These are phyloP conservation scores for Sitobion miscanthi DNA, from an alignment of 1,140 invertebrate species.

Conservation along the genomic window DNA sequence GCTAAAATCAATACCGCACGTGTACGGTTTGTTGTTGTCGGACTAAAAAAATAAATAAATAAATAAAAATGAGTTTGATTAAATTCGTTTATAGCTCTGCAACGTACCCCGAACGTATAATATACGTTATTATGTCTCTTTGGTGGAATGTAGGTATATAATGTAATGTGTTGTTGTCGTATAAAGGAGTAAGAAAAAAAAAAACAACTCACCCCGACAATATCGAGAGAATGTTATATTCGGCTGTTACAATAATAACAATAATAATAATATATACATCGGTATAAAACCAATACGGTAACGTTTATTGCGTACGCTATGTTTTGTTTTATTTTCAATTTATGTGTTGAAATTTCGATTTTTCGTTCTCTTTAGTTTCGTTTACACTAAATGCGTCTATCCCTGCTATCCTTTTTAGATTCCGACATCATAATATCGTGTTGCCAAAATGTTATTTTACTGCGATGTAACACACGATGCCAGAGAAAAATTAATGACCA, in stretches of 20 bases:
- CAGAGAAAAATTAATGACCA: neutral
- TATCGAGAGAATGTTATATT: neutral
- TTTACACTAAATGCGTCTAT: neutral
- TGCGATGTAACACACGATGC: neutral
- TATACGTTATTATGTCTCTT: neutral
- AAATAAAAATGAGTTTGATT: conserved; percentile 10
- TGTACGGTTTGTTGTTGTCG: neutral
- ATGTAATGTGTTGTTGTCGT: neutral
- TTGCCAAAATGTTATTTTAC: neutral
- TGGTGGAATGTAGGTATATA: neutral
- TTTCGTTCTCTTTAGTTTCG: neutral
- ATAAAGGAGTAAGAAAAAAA: neutral
- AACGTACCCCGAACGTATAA: neutral
- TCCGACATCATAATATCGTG: neutral
- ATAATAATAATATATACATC: neutral
- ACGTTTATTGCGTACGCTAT: neutral
- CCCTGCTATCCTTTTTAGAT: neutral
- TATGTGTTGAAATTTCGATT: conserved; percentile 26
- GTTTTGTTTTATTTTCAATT: conserved; percentile 35
- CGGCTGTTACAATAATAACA: neutral
- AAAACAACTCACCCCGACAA: neutral
- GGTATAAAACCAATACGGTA: conserved; percentile 27
- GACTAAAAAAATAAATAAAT: neutral
- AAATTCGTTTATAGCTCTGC: neutral
- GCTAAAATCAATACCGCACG: neutral